These are phyloP conservation scores for Nycticorax nycticorax DNA, from an alignment of 2,113 vertebrate species.

Conservation along the genomic window DNA sequence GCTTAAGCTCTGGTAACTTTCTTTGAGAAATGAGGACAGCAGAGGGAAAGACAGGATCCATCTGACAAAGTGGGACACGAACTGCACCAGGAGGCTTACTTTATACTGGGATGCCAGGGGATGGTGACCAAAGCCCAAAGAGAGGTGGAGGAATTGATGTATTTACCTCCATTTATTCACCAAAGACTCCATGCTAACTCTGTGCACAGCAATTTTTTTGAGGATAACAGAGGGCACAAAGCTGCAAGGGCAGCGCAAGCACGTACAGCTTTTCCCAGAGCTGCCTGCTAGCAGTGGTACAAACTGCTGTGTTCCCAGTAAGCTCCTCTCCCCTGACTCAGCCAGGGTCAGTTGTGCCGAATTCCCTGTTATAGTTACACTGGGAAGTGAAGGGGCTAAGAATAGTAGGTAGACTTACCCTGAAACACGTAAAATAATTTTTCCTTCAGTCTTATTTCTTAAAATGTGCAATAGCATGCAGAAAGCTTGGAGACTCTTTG, in stretches of 20 bases:
- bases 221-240: neutral
- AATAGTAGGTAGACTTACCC: neutral
- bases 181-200: neutral
- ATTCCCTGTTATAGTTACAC: neutral
- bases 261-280: neutral
- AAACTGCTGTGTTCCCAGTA: neutral
- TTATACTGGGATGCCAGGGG: neutral
- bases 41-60: neutral
- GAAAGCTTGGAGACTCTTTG: neutral
- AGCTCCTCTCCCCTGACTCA: neutral
- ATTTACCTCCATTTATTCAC: neutral
- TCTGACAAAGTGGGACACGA: neutral
- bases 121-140: neutral
- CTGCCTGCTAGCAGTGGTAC: neutral
- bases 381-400: neutral
- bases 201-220: neutral
- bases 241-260: neutral
- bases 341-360: neutral
- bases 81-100: neutral
- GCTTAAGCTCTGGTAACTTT: neutral
- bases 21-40: neutral
- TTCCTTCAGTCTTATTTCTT: neutral
- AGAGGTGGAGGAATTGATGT: neutral
- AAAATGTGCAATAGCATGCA: neutral
- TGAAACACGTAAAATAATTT: neutral